phyloP scores from a whole-genome alignment of 2,888 invertebrate genomes.

The Cheilosia soror region DNA sequence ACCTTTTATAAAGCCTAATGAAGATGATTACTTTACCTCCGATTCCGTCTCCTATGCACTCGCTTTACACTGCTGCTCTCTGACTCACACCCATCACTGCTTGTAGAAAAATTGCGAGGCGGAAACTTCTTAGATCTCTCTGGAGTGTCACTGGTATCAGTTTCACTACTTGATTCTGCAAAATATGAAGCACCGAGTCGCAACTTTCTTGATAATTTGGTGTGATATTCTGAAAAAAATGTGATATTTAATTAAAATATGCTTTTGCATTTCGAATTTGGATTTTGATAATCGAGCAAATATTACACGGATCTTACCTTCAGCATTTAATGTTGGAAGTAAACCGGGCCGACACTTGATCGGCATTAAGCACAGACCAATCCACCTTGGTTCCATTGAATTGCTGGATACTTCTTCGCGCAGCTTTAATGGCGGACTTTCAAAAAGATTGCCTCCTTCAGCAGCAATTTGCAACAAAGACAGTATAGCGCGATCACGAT shows the following conservation, averaged over 20 bases:
- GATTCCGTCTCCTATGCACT: slow-evolving; percentile 71
- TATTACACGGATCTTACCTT: slow-evolving; percentile 73
- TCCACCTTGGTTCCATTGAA: slow-evolving; percentile 80
- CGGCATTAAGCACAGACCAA: slow-evolving; percentile 82
- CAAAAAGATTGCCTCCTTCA: slow-evolving; percentile 81
- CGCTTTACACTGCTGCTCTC: slow-evolving; percentile 79
- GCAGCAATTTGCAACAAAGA: slow-evolving; percentile 81
- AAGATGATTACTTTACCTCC: slow-evolving; percentile 32
- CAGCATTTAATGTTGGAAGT: slow-evolving; percentile 80
- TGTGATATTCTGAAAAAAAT: slow-evolving; percentile 77
- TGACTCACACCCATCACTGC: slow-evolving; percentile 84
- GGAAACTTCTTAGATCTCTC: slow-evolving; percentile 55
- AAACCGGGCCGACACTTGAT: slow-evolving; percentile 82
- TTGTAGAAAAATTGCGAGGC: slow-evolving; percentile 78
- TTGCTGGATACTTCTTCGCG: slow-evolving; percentile 78
- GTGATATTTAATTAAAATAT: background rate
- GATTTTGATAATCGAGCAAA: background rate
- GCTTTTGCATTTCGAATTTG: background rate
- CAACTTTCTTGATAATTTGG: slow-evolving; percentile 78
- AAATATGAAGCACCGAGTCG: slow-evolving; percentile 67
- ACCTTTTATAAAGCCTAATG: too few relatives aligned
- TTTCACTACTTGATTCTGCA: slow-evolving; percentile 81
- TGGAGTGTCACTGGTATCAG: slow-evolving; percentile 79
- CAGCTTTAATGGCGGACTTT: slow-evolving; percentile 79
- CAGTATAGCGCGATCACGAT: slow-evolving; percentile 88